These are phyloP conservation scores for Lasioglossum lativentre DNA, from an alignment of 2,888 invertebrate species.

Conservation along the genomic window DNA sequence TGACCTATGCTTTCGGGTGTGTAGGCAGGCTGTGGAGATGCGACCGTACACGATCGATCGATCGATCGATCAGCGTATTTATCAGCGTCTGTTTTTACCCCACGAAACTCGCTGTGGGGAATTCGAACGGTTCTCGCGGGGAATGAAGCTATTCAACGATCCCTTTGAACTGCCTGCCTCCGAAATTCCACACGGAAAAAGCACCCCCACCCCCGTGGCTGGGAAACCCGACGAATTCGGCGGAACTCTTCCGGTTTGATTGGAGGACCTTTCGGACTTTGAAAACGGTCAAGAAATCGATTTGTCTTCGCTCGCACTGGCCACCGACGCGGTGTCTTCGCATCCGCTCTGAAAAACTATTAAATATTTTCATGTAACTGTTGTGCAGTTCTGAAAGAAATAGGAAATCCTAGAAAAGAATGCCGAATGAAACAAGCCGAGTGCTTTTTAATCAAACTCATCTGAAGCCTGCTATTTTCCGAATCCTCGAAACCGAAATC, in stretches of 20 bases:
- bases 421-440: neutral
- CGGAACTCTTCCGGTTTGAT: neutral
- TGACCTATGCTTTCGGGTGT: constrained; percentile 10
- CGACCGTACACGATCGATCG: neutral
- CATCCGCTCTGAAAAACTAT: neutral
- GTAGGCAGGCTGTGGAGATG: neutral
- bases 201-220: neutral
- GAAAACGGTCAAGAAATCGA: neutral
- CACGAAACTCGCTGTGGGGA: constrained; percentile 23
- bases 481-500: neutral
- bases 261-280: neutral
- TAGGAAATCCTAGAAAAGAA: no score
- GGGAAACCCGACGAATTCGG: neutral
- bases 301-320: neutral
- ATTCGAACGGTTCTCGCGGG: constrained; percentile 10
- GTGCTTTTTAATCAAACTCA: neutral
- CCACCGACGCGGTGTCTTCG: neutral
- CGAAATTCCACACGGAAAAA: constrained; percentile 23
- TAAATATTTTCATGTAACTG: neutral
- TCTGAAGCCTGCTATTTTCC: neutral
- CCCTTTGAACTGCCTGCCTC: constrained; percentile 12
- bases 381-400: neutral
- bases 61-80: constrained; percentile 26
- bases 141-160: constrained; percentile 25
- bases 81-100: constrained; percentile 23